phyloP scores from a whole-genome alignment of 2,888 invertebrate genomes.

The Orthonychiurus folsomi region DNA sequence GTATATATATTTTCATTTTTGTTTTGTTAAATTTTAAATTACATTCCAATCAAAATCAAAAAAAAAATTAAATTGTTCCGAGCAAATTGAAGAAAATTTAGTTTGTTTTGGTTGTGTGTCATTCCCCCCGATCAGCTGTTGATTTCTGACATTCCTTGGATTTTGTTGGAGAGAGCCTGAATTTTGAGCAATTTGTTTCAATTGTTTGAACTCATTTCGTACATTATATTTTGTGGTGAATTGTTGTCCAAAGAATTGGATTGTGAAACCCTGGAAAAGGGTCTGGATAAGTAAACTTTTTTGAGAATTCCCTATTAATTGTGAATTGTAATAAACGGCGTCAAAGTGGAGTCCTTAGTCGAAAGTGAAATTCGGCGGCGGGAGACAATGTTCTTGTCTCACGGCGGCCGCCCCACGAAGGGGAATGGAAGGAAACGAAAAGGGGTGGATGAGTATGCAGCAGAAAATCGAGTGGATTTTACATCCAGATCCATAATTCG shows the following conservation, averaged over 20 bases:
- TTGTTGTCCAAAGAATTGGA: background rate
- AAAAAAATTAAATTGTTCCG: too few species aligned
- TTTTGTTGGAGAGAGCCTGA: too few species aligned
- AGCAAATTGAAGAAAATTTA: too few species aligned
- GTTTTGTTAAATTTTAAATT: too few species aligned
- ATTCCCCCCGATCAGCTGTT: too few species aligned
- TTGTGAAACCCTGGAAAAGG: background rate
- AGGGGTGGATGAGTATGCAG: conserved; percentile 40
- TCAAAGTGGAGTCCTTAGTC: background rate
- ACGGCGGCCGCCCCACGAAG: conserved; percentile 40
- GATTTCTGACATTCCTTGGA: too few species aligned
- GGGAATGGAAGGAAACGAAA: conserved; percentile 41
- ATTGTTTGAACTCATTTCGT: too few species aligned
- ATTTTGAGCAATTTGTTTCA: too few species aligned
- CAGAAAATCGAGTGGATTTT: conserved; percentile 40
- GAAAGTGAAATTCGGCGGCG: conserved; percentile 3
- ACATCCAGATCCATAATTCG: conserved; percentile 40
- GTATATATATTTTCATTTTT: too few species aligned
- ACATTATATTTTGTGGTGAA: background rate
- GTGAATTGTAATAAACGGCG: background rate
- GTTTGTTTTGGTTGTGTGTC: too few species aligned
- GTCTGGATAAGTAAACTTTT: background rate
- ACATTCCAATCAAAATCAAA: too few species aligned
- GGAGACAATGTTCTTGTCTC: conserved; percentile 37
- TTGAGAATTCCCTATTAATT: too few species aligned